Evolutionary conservation across 2,797 vertebrate genomes (phyloP).

Genomic region (Malurus splendens): DNA sequence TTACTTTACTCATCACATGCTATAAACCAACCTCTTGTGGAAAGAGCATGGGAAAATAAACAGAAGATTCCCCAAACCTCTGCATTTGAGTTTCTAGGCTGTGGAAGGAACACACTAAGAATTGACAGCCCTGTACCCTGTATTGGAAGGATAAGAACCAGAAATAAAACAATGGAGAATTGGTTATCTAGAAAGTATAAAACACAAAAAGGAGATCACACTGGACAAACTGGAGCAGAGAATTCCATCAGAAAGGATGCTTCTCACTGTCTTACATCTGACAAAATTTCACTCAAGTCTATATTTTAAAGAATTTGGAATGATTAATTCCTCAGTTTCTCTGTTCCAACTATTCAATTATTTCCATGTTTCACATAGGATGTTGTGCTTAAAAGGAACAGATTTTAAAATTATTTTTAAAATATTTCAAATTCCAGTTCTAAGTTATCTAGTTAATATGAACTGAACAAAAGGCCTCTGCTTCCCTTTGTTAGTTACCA

Average conservation of each 20-base stretch:
- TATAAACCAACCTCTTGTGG: not conserved
- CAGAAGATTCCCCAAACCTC: not conserved
- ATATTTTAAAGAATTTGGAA: not conserved
- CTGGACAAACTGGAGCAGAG: not conserved
- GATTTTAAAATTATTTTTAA: not conserved
- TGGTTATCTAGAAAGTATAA: not conserved
- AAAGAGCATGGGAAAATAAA: not conserved
- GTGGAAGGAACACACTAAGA: not conserved
- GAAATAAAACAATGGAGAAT: not conserved
- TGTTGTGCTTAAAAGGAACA: not conserved
- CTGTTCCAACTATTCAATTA: not conserved
- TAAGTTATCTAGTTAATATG: not conserved
- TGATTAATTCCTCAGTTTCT: not conserved
- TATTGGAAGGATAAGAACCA: not conserved
- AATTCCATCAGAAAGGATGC: not conserved
- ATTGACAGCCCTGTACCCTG: not conserved
- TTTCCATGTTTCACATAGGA: not conserved
- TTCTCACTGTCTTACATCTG: not conserved
- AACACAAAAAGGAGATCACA: not conserved
- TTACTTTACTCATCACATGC: not conserved
- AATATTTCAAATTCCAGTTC: not conserved
- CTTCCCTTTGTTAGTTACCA: not conserved
- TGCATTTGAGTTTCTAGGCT: not conserved
- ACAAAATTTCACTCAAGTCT: not conserved
- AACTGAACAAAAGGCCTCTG: not conserved